These are phyloP conservation scores for Dinomys branickii DNA, from an alignment of 2,113 vertebrate genomes.

Conservation along the genomic window DNA sequence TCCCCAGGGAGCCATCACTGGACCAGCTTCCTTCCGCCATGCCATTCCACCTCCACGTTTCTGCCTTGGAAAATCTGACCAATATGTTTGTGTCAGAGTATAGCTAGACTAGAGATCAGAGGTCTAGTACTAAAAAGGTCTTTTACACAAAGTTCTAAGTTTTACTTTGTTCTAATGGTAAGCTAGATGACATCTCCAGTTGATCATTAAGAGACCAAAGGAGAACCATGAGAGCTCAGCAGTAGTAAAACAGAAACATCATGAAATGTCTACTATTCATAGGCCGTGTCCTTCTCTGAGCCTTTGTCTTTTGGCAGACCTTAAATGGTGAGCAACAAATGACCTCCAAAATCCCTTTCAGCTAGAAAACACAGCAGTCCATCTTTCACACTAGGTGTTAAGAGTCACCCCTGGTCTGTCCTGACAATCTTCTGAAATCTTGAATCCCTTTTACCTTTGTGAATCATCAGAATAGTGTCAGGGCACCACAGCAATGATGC, in stretches of 20 bases:
- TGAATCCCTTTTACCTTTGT: too few relatives aligned
- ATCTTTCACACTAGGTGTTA: too few relatives aligned
- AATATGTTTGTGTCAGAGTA: background rate
- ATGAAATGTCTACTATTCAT: background rate
- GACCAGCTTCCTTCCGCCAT: background rate
- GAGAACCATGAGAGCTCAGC: background rate
- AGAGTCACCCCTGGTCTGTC: accelerated
- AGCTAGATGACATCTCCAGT: background rate
- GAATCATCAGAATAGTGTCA: background rate
- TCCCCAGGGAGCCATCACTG: background rate
- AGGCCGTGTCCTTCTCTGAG: background rate
- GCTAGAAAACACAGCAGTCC: background rate
- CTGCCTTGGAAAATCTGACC: background rate
- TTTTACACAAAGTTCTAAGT: background rate
- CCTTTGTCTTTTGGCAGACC: background rate
- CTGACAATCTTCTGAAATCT: background rate
- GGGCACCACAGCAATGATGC: background rate
- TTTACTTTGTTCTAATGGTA: background rate
- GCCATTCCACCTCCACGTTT: background rate
- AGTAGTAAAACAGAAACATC: background rate
- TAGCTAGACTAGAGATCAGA: background rate
- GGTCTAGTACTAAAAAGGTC: background rate
- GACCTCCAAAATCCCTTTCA: background rate
- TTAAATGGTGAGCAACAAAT: background rate
- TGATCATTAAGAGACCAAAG: background rate